Base-by-base conservation (phyloP, 2,113 vertebrate species). In the Oreochromis niloticus region DNA sequence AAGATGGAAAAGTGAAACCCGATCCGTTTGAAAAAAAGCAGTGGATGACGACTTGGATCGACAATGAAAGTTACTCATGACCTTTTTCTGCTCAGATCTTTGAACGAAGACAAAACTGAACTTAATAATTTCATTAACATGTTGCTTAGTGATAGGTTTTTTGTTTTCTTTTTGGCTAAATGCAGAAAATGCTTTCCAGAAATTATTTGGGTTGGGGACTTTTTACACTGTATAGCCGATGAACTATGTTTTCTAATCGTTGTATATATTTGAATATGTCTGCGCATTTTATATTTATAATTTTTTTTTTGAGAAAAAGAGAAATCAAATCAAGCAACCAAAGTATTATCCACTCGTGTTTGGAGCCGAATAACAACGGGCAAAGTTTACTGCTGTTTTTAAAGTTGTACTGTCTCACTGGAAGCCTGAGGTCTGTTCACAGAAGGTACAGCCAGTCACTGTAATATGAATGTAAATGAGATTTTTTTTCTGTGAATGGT, bases 21-120 rank as follows among this genome's bases (percentile, higher is more conserved):
- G 96, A 97, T 55, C 92, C 96, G 84, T 94, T 94, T 50, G 97
- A 97, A 83, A 98, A 97, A 92, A 99, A 99, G 93, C 97, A 97
- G 86, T 99, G 98, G 98, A 96, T 98, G 97, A 99, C 97, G 14
- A 97, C 97, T 71, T 99, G 98, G 99, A 97, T 94, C 39, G 97
- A 98, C 94, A 97, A 97, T 48, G 97, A 98, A 95, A 98, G 97
- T 91, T 99, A 97, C 90, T 98, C 97, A 3, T 99, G 96, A 78
- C 16, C 8, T 57, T 84, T 73, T 68, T 6, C 22, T 43, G 43
- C 22, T 39, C 32, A 22, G 6, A 6, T 12, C 19, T 43, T 59
- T 27, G 17, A 24, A 14, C 24, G 30, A 22, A 46, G 2, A 27
- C 6, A 16, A 61, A 46, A 89, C 22, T 73, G 86, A 80, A 59